These are phyloP conservation scores for Aplysina aerophoba DNA, from an alignment of 37 sponge, comb jelly and placozoan genomes.

Conservation along the genomic window DNA sequence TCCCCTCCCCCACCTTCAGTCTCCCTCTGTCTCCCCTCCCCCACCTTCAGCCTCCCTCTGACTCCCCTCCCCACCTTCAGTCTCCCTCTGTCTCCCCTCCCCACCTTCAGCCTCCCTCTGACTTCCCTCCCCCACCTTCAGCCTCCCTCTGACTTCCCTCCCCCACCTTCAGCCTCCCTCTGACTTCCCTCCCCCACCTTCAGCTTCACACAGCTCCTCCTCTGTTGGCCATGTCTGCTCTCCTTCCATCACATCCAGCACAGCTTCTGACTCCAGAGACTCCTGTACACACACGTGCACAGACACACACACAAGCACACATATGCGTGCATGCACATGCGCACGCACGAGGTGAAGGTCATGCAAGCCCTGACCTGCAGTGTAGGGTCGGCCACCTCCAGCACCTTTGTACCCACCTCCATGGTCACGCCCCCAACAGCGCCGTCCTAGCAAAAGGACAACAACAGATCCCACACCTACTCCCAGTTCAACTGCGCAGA, in stretches of 20 bases:
- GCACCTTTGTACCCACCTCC: constrained; percentile 56
- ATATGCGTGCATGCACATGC: background rate
- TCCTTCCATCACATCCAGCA: constrained; percentile 92
- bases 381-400: constrained; percentile 77
- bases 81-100: too few species aligned
- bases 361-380: constrained; percentile 53
- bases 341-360: background rate
- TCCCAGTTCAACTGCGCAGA: background rate
- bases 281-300: constrained; percentile 43
- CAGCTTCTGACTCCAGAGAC: constrained; percentile 75
- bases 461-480: background rate
- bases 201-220: constrained; percentile 82
- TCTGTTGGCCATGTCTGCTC: constrained; percentile 99
- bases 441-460: constrained; percentile 25
- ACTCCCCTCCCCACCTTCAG: too few species aligned
- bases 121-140: too few species aligned
- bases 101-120: too few species aligned
- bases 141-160: background rate
- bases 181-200: constrained; percentile 33
- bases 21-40: too few species aligned
- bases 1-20: too few species aligned
- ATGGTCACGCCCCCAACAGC: constrained; percentile 27
- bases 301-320: background rate
- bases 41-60: too few species aligned
- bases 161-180: background rate